Evolutionary conservation across 2,888 invertebrate genomes (phyloP), one percentile per base, ranked within the genome.

Genomic region (Parapristionchus giblindavisi): DNA sequence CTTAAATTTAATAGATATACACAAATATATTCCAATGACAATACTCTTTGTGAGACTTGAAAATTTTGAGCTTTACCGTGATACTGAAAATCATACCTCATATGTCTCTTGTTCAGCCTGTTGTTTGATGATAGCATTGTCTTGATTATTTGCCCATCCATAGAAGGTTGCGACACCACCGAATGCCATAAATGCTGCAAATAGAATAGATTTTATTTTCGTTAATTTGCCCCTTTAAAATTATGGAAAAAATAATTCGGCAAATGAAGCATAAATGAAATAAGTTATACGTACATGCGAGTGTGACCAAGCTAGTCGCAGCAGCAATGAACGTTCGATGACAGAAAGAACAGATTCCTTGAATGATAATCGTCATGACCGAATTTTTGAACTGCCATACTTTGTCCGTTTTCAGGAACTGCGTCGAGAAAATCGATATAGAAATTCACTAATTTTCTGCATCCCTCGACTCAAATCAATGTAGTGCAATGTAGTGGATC

Each of bases 61-160:
- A 14, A 43, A 14, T 43, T 54, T 54, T 24, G 27, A 17, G 56
- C 17, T 54, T 24, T 54, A n/a, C 56, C 27, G 14, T n/a, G 32
- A 17, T 60, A 8, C 5, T 54, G 56, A n/a, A 6, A 70, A 52
- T 11, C 32, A 27, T 43, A 84, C 84, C 79, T 87, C 84, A 56
- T 87, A 87, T 24, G 83, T 81, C 36, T 85, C 84, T 24, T 79
- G 78, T 27, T 83, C 83, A 27, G 85, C 85, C 43, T 86, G 85
- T 65, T 87, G 85, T 76, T 85, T 85, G 43, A 87, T 84, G 17
- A 87, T 80, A 75, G 85, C 85, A 75, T 87, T 87, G 77, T 87
- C 86, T 56, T 87, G 87, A 71, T 85, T 84, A 74, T 81, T 83
- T n/a, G 84, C 87, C 77, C 82, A 87, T 52, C 83, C 79, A 73